phyloP scores from a whole-genome alignment of 2,797 vertebrate species.

The Sebastes itinus region DNA sequence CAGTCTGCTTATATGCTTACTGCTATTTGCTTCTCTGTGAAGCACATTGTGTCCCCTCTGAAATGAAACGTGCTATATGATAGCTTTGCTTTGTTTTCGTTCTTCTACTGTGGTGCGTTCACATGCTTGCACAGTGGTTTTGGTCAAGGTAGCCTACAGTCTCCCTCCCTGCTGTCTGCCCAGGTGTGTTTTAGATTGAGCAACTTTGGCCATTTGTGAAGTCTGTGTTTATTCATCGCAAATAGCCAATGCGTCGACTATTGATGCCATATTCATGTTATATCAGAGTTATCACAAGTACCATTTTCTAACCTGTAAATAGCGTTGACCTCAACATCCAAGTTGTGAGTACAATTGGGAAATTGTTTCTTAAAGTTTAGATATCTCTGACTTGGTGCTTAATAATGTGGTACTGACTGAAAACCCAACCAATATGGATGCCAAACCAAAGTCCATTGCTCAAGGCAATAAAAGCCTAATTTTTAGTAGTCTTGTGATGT shows the following conservation, averaged over 20 bases:
- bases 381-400: too few species aligned
- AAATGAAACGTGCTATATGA: background rate
- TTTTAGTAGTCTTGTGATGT: background rate
- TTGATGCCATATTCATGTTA: background rate
- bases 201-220: background rate
- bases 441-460: background rate
- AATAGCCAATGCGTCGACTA: background rate
- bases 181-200: background rate
- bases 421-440: background rate
- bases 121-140: background rate
- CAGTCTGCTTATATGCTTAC: background rate
- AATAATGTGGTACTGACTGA: background rate
- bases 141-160: background rate
- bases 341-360: background rate
- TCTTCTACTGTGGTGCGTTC: background rate
- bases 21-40: background rate
- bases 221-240: background rate
- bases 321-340: background rate
- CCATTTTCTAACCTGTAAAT: background rate
- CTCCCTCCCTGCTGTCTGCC: background rate
- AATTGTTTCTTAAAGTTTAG: background rate
- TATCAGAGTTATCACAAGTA: background rate
- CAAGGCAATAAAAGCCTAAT: background rate
- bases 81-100: background rate
- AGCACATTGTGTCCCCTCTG: background rate